Conservation (phyloP, 2,797 vertebrate genomes). For the Brotula barbata region DNA sequence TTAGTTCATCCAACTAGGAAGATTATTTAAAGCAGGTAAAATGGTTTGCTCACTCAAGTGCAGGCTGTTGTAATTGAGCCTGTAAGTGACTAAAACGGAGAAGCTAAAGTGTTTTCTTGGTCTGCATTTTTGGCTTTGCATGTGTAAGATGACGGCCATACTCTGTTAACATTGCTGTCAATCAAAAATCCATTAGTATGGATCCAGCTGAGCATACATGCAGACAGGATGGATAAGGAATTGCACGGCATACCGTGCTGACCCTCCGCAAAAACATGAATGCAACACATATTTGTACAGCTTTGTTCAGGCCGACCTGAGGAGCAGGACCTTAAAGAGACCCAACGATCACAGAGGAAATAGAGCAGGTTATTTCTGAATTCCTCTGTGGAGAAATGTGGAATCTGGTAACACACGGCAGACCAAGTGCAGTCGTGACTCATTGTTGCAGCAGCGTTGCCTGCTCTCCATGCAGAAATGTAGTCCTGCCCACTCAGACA, state of each 20-base stretch:
- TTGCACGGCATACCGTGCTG: conserved; percentile 10
- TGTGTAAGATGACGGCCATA: conserved; percentile 1
- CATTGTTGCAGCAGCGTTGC: conserved; percentile 59
- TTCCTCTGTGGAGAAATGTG: conserved; percentile 35
- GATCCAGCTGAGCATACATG: conserved; percentile 24
- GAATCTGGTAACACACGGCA: conserved; percentile 50
- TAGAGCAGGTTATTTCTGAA: conserved; percentile 19
- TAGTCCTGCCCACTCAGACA: conserved; percentile 67
- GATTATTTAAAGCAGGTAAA: conserved; percentile 5
- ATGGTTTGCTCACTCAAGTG: neutral
- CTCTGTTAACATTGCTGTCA: conserved; percentile 22
- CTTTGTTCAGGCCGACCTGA: neutral
- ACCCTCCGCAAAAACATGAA: conserved; percentile 27
- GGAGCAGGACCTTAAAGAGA: neutral
- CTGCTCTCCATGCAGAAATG: conserved; percentile 56
- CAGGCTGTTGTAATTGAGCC: conserved; percentile 7
- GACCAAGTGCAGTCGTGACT: conserved; percentile 63
- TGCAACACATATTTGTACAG: neutral
- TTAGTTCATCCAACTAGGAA: neutral
- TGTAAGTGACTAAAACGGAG: conserved; percentile 1
- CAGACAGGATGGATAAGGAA: conserved; percentile 1
- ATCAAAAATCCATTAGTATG: conserved; percentile 30
- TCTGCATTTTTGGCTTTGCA: neutral
- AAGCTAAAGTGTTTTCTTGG: neutral
- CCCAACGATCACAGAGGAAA: neutral